These are phyloP conservation scores for Drosophila quinaria DNA, from an alignment of 2,888 invertebrate species.

Conservation along the genomic window DNA sequence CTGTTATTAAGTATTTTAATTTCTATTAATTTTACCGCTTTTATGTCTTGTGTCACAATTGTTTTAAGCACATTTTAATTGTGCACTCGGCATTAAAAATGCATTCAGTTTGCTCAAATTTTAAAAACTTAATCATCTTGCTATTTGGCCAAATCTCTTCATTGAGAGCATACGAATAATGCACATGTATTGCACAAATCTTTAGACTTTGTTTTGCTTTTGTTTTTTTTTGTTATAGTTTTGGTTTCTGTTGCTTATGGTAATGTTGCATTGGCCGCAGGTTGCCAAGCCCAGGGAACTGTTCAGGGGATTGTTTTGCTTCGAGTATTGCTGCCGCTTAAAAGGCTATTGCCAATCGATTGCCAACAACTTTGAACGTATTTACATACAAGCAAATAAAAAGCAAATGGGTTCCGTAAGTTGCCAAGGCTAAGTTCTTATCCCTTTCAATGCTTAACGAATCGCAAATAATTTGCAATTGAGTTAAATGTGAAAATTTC, in stretches of 20 bases:
- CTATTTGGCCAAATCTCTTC: slow-evolving; percentile 21
- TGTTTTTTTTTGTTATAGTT: slow-evolving; percentile 37
- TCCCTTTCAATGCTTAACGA: neutral
- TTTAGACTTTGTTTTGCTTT: slow-evolving; percentile 14
- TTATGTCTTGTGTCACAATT: slow-evolving; percentile 55
- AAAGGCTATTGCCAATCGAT: slow-evolving; percentile 18
- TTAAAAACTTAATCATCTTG: slow-evolving; percentile 66
- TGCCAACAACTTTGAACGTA: neutral
- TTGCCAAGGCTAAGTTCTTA: slow-evolving; percentile 19
- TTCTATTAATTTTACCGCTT: neutral
- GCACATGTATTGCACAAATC: slow-evolving; percentile 50
- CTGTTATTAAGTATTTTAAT: neutral
- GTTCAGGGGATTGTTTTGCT: slow-evolving; percentile 36
- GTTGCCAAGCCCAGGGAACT: slow-evolving; percentile 52
- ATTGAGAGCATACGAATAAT: slow-evolving; percentile 13
- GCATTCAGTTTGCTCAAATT: slow-evolving; percentile 40
- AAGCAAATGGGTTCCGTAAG: slow-evolving; percentile 5
- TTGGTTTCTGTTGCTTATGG: slow-evolving; percentile 1
- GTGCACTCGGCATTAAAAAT: slow-evolving; percentile 56
- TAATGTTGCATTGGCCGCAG: slow-evolving; percentile 46
- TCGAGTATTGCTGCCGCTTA: slow-evolving; percentile 21
- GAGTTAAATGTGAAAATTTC: neutral
- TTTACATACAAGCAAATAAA: slow-evolving; percentile 8
- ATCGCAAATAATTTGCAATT: slow-evolving; percentile 1
- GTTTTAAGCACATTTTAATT: slow-evolving; percentile 60